Conservation (phyloP, 1,140 invertebrate genomes). For the Spodoptera frugiperda region DNA sequence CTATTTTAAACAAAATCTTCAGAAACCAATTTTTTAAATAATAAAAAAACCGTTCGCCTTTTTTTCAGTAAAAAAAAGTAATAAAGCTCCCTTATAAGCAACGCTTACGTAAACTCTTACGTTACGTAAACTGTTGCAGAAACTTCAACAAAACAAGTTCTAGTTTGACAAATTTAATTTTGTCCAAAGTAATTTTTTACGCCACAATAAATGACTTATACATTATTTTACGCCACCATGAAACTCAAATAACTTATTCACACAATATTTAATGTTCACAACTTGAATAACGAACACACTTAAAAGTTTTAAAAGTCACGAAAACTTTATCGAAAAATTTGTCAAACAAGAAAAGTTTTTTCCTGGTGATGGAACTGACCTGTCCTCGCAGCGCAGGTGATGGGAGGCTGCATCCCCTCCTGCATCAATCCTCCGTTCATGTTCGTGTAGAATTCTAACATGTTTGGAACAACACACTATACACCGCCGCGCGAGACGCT, state of each 20-base stretch:
- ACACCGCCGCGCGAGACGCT: constrained; percentile 58
- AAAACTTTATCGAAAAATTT: background rate
- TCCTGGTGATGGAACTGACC: constrained; percentile 70
- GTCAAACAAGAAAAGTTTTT: constrained; percentile 9
- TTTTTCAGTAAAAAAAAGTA: too few species aligned
- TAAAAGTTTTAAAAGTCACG: constrained; percentile 9
- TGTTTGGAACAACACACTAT: constrained; percentile 65
- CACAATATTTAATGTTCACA: background rate
- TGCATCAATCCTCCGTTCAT: constrained; percentile 84
- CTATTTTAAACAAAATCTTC: too few species aligned
- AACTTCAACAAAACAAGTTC: too few species aligned
- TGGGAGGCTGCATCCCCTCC: constrained; percentile 82
- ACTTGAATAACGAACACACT: background rate
- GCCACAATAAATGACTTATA: too few species aligned
- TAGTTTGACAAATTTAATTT: too few species aligned
- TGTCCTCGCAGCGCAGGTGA: constrained; percentile 84
- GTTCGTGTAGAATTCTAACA: constrained; percentile 84
- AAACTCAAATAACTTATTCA: background rate
- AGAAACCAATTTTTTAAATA: too few species aligned
- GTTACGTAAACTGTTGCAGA: too few species aligned
- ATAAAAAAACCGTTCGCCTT: too few species aligned
- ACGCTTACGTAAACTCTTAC: too few species aligned
- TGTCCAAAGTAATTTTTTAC: too few species aligned
- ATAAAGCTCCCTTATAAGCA: too few species aligned
- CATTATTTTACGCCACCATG: too few species aligned